Evolutionary conservation across 2,888 invertebrate genomes (phyloP).

Genomic region (Clusia tigrina): DNA sequence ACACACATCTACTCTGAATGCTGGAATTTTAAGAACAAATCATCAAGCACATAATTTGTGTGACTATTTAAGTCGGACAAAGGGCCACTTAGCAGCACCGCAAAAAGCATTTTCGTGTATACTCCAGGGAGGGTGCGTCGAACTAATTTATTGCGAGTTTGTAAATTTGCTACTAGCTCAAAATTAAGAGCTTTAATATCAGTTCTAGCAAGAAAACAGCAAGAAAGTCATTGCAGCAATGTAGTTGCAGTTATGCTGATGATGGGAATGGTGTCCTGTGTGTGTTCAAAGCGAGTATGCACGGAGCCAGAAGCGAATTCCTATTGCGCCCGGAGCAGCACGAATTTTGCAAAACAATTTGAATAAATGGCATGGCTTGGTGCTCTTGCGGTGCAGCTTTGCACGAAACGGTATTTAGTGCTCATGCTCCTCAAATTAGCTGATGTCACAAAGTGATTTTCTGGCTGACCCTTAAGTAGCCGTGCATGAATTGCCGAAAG

Average conservation of each 20-base stretch:
- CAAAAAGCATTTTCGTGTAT: conserved; percentile 22
- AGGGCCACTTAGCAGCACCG: neutral
- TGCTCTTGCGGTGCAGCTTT: neutral
- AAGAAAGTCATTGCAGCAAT: neutral
- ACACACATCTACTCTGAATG: too few relatives aligned
- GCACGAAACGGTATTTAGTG: too few relatives aligned
- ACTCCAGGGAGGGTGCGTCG: conserved; percentile 10
- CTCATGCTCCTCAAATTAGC: neutral
- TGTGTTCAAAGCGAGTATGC: neutral
- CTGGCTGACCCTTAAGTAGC: too few relatives aligned
- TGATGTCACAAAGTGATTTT: neutral
- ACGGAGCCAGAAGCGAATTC: neutral
- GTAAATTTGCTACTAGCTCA: conserved; percentile 4
- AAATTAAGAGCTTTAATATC: neutral
- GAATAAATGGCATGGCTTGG: too few relatives aligned
- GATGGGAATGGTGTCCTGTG: neutral
- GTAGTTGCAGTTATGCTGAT: too few relatives aligned
- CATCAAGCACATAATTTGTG: too few relatives aligned
- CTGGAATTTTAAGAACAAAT: too few relatives aligned
- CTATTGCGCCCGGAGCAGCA: neutral
- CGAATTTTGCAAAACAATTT: neutral
- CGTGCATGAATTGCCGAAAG: too few relatives aligned
- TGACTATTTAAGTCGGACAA: neutral
- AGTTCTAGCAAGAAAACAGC: neutral
- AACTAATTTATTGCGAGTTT: conserved; percentile 5